A percentile compares a stretch with the other conserved stretches of the same genome.
Evolutionary conservation across 2,888 invertebrate species (phyloP).

Genomic region (Heliconius aoede): DNA sequence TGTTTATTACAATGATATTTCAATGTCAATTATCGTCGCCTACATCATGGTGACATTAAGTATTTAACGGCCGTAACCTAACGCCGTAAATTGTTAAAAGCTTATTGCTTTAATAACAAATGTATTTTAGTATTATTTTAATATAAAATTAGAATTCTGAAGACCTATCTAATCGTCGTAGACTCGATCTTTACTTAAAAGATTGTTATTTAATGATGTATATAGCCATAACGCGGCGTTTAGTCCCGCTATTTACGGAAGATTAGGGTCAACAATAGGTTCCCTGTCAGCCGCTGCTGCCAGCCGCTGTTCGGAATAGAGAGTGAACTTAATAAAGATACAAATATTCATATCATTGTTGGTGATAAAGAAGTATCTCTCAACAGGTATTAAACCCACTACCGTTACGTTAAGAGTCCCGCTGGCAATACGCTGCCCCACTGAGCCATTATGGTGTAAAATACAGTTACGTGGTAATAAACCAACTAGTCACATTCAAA

Average conservation of each 20-base stretch:
- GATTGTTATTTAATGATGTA: too few relatives aligned
- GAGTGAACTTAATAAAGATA: neutral
- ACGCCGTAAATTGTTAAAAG: neutral
- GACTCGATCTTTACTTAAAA: neutral
- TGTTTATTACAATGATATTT: neutral
- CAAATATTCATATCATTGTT: too few relatives aligned
- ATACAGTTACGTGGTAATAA: slow-evolving; percentile 11
- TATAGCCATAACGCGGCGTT: neutral
- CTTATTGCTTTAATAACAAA: too few relatives aligned
- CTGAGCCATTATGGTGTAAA: neutral
- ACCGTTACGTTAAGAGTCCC: too few relatives aligned
- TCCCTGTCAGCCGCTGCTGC: too few relatives aligned
- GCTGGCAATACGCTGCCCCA: neutral
- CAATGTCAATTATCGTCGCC: neutral
- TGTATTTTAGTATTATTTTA: neutral
- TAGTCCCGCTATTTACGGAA: neutral
- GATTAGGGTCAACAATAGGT: neutral
- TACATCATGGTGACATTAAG: neutral
- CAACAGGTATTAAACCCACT: neutral
- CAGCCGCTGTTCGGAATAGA: neutral
- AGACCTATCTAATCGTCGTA: neutral
- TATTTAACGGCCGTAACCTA: neutral
- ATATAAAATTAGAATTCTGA: neutral
- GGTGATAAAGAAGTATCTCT: neutral
- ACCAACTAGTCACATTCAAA: slow-evolving; percentile 31